Percentiles rank a stretch among this genome's conserved stretches.
These are phyloP conservation scores for Plagodis pulveraria DNA, from an alignment of 2,888 invertebrate species.

Conservation along the genomic window DNA sequence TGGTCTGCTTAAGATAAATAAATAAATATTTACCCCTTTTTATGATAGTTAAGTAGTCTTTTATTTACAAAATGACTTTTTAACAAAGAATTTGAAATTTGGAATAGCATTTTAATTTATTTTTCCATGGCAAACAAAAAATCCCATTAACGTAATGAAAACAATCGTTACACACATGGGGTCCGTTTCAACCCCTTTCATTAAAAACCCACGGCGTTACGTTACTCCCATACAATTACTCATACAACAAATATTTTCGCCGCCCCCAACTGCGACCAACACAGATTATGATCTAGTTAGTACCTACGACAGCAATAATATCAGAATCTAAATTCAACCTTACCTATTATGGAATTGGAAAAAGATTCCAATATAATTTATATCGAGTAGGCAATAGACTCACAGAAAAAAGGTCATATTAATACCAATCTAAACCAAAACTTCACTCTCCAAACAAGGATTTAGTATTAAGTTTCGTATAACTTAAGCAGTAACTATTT, in stretches of 20 bases:
- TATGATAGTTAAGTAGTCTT: too few species aligned
- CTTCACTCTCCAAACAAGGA: too few species aligned
- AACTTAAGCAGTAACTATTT: too few species aligned
- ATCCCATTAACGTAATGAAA: constrained; percentile 33
- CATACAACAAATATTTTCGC: constrained; percentile 43
- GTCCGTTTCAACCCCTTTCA: constrained; percentile 28
- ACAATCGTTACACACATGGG: constrained; percentile 36
- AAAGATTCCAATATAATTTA: too few species aligned
- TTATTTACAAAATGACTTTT: too few species aligned
- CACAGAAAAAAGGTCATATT: too few species aligned
- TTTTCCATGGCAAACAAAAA: constrained; percentile 13
- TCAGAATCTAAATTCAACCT: neutral
- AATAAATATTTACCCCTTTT: too few species aligned
- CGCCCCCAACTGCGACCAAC: constrained; percentile 36
- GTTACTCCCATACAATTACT: constrained; percentile 47
- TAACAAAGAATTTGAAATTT: neutral
- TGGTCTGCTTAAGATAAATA: too few species aligned
- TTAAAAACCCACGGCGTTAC: constrained; percentile 41
- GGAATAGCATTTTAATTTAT: neutral
- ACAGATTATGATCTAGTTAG: constrained; percentile 6
- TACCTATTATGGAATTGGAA: too few species aligned
- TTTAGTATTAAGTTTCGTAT: too few species aligned
- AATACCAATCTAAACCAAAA: too few species aligned
- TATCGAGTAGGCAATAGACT: too few species aligned
- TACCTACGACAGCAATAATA: neutral